Evolutionary conservation across 2,888 invertebrate species (phyloP).

Genomic region (Tenodera sinensis): DNA sequence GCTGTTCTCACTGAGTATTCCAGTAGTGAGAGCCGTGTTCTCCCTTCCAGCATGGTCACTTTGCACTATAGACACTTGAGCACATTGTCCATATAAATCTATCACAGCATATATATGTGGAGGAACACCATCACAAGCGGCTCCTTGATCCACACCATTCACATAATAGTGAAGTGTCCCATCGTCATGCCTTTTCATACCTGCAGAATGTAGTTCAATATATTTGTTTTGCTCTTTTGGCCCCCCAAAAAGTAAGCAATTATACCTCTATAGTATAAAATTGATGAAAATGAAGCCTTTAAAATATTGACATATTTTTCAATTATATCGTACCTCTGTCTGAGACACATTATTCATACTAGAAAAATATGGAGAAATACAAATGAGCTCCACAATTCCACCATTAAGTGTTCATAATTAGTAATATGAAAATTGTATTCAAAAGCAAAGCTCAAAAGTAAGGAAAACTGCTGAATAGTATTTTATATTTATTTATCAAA

Average conservation of each 20-base stretch:
- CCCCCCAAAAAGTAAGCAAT: background rate
- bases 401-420: too few relatives aligned
- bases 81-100: constrained; percentile 91
- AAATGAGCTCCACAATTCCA: too few relatives aligned
- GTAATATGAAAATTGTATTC: too few relatives aligned
- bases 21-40: background rate
- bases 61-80: constrained; percentile 64
- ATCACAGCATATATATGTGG: constrained; percentile 88
- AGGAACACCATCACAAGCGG: constrained; percentile 75
- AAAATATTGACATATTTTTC: too few relatives aligned
- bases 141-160: constrained; percentile 82
- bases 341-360: background rate
- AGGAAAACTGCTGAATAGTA: too few relatives aligned
- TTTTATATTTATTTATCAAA: too few relatives aligned
- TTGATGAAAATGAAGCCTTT: too few relatives aligned
- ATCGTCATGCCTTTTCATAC: constrained; percentile 84
- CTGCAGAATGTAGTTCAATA: constrained; percentile 38
- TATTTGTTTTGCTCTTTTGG: background rate
- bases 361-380: background rate
- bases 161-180: constrained; percentile 80
- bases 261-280: too few relatives aligned
- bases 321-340: too few relatives aligned
- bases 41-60: constrained; percentile 28
- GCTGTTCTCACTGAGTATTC: constrained; percentile 20
- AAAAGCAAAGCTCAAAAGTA: too few relatives aligned